These are phyloP conservation scores for Xyliphius kryptos DNA, from an alignment of 2,113 vertebrate species.

Conservation along the genomic window DNA sequence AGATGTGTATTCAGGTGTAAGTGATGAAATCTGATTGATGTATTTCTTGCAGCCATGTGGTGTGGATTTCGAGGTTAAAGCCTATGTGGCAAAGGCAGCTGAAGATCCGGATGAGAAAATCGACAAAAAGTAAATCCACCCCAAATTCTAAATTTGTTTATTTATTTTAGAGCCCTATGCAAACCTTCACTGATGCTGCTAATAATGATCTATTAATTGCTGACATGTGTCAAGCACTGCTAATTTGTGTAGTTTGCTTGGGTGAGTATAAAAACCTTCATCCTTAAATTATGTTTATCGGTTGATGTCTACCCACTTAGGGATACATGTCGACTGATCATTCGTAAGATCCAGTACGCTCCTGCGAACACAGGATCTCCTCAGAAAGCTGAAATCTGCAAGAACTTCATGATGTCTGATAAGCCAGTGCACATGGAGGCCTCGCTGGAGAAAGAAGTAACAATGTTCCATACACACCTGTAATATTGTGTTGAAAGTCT, in stretches of 20 bases:
- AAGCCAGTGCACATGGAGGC: constrained; percentile 80
- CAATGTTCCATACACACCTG: background rate
- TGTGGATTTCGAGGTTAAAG: constrained; percentile 85
- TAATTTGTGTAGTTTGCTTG: background rate
- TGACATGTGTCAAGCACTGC: background rate
- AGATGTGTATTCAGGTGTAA: background rate
- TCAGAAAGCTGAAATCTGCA: constrained; percentile 68
- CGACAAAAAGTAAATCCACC: constrained; percentile 71
- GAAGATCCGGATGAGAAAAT: constrained; percentile 79
- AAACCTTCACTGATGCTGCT: too few relatives aligned
- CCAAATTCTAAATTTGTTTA: constrained; percentile 25
- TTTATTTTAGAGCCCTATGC: too few relatives aligned
- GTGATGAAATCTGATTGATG: background rate
- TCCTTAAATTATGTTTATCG: background rate
- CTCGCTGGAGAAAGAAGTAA: constrained; percentile 77
- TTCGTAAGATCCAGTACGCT: constrained; percentile 85
- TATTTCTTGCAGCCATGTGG: constrained; percentile 72
- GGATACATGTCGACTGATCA: constrained; percentile 76
- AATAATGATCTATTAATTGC: background rate
- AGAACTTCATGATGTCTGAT: constrained; percentile 88
- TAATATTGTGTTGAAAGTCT: too few relatives aligned
- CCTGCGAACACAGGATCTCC: constrained; percentile 56
- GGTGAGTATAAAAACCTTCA: background rate
- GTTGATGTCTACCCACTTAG: constrained; percentile 49
- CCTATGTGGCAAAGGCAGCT: constrained; percentile 68